Base-by-base conservation (phyloP, 1,140 invertebrate genomes). In the Formica selysi region DNA sequence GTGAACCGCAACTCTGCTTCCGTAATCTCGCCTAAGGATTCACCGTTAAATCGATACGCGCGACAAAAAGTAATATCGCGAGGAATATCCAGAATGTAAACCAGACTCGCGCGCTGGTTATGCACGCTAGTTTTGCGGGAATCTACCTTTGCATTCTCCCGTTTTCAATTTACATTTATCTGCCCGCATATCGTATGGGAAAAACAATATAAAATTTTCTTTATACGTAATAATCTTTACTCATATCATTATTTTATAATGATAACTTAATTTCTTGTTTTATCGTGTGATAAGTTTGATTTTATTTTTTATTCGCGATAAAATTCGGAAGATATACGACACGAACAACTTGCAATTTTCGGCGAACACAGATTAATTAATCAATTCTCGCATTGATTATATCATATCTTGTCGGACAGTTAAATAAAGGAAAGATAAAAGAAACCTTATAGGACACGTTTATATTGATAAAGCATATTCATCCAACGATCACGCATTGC, bases 11-110 rank as follows among this genome's bases (percentile, higher is more conserved):
- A 68, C 64, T 57, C 29, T n/a, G 51, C 78, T 64, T 84, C 78
- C 70, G 13, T 70, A 74, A 88, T 87, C 87, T 84, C 57, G 41
- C 36, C 67, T 65, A 80, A 64, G 87, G 62, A 89, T 89, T 86
- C 88, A 89, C 88, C 87, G 88, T 89, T 89, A 89, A 84, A 65
- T 64, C 85, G 79, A 89, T 51, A 51, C 71, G 74, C 54, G 64
- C 48, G 57, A 76, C 57, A 89, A 86, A 88, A 89, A 89, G 22
- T 26, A 80, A 70, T 62, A 83, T 81, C 44, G 48, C 59, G 3
- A 51, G 41, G 19, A 65, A 65, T 65, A 78, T 64, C 54, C 32
- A 36, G 36, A 48, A 48, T 51, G 16, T 16, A 51, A 51, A 51
- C 29, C 26, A 22, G 5, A 41, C 19, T 10, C 32, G 16, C 11